A percentile compares a stretch with the other conserved stretches of the same genome.
Evolutionary conservation across 2,888 invertebrate genomes (phyloP).

Genomic region (Rhimphoctona megacephalus): DNA sequence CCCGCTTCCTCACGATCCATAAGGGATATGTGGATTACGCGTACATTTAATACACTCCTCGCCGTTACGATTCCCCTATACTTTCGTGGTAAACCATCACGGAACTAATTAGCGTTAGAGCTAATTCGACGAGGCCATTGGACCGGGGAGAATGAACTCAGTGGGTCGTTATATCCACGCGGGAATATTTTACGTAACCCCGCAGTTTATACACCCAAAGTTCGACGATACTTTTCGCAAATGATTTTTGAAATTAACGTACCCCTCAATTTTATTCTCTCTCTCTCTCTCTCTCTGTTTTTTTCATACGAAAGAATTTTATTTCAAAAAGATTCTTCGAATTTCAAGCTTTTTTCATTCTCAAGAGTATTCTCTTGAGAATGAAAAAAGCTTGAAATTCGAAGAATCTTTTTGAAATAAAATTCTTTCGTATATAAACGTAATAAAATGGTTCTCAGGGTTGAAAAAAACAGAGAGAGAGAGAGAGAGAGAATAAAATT

Average conservation of each 20-base stretch:
- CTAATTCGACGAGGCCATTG: slow-evolving; percentile 36
- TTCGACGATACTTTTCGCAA: background rate
- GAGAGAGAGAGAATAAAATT: too few relatives aligned
- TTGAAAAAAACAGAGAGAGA: too few relatives aligned
- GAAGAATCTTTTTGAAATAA: too few relatives aligned
- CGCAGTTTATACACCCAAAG: background rate
- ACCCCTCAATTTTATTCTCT: background rate
- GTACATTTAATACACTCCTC: background rate
- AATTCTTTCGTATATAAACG: too few relatives aligned
- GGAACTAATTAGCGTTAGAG: slow-evolving; percentile 44
- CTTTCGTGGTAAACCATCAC: slow-evolving; percentile 42
- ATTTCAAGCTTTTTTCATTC: background rate
- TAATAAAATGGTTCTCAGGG: too few relatives aligned
- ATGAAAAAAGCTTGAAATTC: too few relatives aligned
- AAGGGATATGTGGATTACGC: background rate
- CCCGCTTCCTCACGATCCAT: slow-evolving; percentile 18
- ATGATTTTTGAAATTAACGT: slow-evolving; percentile 2
- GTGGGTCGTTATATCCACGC: slow-evolving; percentile 25
- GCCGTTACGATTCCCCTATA: slow-evolving; percentile 10
- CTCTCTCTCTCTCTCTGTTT: background rate
- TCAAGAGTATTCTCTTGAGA: background rate
- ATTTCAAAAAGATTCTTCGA: background rate
- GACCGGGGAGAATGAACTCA: slow-evolving; percentile 37
- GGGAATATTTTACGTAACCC: slow-evolving; percentile 7
- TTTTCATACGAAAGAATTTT: background rate